A percentile compares a stretch with the other conserved stretches of the same genome.
Evolutionary conservation across 2,888 invertebrate genomes (phyloP).

Genomic region (Yponomeuta cagnagella): DNA sequence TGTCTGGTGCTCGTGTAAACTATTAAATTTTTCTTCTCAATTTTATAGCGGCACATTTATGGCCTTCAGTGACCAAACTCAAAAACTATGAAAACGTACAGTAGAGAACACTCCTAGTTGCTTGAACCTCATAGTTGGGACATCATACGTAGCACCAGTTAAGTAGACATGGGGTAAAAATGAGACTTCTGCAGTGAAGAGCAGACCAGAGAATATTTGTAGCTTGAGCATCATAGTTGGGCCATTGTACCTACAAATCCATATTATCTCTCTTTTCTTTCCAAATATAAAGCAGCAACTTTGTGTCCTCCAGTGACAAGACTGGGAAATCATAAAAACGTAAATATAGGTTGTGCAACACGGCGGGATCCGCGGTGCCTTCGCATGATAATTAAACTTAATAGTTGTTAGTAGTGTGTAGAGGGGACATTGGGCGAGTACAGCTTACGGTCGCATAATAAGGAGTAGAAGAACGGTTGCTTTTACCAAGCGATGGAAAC

Average conservation of each 20-base stretch:
- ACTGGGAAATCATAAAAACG: slow-evolving; percentile 52
- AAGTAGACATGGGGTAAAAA: no score
- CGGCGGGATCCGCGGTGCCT: background rate
- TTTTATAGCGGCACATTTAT: no score
- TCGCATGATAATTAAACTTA: slow-evolving; percentile 14
- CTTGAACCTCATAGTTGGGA: no score
- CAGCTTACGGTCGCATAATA: background rate
- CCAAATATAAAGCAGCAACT: slow-evolving; percentile 6
- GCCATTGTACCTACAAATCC: no score
- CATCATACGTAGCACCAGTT: no score
- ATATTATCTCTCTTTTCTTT: background rate
- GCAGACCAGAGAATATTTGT: background rate
- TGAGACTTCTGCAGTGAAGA: no score
- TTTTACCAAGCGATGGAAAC: background rate
- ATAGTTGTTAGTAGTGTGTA: slow-evolving; percentile 12
- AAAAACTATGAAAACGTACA: no score
- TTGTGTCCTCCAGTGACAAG: slow-evolving; percentile 53
- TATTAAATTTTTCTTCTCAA: no score
- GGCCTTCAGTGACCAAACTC: no score
- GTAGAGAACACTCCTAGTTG: no score
- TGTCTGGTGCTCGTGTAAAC: no score
- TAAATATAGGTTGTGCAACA: slow-evolving; percentile 43
- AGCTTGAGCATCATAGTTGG: no score
- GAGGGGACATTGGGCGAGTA: slow-evolving; percentile 19
- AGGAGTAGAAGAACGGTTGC: background rate